Conservation (phyloP, 1,140 invertebrate genomes). For the Lepidurus couesii region DNA sequence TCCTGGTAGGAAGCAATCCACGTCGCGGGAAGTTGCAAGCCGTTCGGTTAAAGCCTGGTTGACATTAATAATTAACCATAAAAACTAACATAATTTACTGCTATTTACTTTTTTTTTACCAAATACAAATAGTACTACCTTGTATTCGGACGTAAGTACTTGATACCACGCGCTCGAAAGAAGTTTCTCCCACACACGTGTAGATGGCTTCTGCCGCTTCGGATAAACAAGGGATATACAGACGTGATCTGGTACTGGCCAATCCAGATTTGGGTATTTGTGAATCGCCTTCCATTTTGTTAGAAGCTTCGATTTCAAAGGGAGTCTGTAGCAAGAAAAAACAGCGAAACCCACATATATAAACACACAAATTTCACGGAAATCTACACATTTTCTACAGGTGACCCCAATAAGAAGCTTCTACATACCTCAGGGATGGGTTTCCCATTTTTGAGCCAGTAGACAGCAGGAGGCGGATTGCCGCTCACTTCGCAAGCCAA, state of each 20-base stretch:
- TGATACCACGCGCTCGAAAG: constrained; percentile 37
- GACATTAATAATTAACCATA: not conserved
- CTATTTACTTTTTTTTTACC: not conserved
- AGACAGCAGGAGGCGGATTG: constrained; percentile 48
- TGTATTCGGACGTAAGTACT: constrained; percentile 37
- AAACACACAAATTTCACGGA: not conserved
- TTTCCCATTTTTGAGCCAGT: constrained; percentile 51
- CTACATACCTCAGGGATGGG: constrained; percentile 34
- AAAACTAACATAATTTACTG: not conserved
- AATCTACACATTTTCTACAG: not conserved
- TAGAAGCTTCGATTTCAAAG: constrained; percentile 30
- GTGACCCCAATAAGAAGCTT: not conserved
- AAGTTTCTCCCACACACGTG: constrained; percentile 44
- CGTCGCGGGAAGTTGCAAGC: not conserved
- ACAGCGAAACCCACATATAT: too few relatives aligned
- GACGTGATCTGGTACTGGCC: constrained; percentile 37
- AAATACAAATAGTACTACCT: constrained; percentile 27
- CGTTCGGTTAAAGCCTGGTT: not conserved
- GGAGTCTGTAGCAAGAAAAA: constrained; percentile 23
- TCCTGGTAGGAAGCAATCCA: constrained; percentile 39
- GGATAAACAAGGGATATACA: constrained; percentile 42
- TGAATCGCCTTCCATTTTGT: constrained; percentile 23
- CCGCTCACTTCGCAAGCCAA: constrained; percentile 50
- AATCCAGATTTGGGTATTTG: constrained; percentile 26
- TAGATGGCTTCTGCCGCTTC: constrained; percentile 41